Base-by-base conservation (phyloP, 1,140 invertebrate genomes). In the Pogonomyrmex barbatus region DNA sequence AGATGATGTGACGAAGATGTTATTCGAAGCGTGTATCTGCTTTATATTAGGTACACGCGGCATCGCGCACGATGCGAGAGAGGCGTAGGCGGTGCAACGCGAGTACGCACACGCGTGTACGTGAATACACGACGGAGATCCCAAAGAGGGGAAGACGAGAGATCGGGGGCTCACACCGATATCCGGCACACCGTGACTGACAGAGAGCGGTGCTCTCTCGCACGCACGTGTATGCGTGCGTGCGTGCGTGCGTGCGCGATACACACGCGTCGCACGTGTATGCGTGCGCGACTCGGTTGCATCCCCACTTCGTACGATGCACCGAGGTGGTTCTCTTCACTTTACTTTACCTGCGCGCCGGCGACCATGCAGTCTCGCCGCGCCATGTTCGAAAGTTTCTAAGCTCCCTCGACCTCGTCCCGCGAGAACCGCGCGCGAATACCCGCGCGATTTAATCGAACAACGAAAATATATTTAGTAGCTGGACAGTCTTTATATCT, bases 1-100 rank as follows among this genome's bases (percentile, higher is more conserved):
- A 81, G 39, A 47, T 24, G 47, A 33, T 9, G 68, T 24, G 30
- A 83, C 39, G 9, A 9, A 45, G 14, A 82, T 10, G 24, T 47
- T 75, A 50, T 75, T 60, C 54, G n/a, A 50, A 17, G 24, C 52
- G 12, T 60, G n/a, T 62, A 58, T 83, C 68, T 56, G 79, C 67
- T 9, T 82, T n/a, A 58, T 17, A n/a, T 39, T 56, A 65, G 42
- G 12, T 70, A 81, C 78, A 30, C 54, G 68, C n/a, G 68, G 24
- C 62, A 73, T 82, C 73, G 67, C 60, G 45, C n/a, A 45, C 60
- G 30, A 39, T 17, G 9, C 9, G 33, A 54, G 33, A 36, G 65
- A 76, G 1, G 67, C 67, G 68, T 83, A 62, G 68, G 79, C 79
- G 79, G 39, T 81, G 79, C 67, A 73, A 2, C 30, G 52, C 63